Base-by-base conservation (phyloP, 2,113 vertebrate species). In the Solea senegalensis region DNA sequence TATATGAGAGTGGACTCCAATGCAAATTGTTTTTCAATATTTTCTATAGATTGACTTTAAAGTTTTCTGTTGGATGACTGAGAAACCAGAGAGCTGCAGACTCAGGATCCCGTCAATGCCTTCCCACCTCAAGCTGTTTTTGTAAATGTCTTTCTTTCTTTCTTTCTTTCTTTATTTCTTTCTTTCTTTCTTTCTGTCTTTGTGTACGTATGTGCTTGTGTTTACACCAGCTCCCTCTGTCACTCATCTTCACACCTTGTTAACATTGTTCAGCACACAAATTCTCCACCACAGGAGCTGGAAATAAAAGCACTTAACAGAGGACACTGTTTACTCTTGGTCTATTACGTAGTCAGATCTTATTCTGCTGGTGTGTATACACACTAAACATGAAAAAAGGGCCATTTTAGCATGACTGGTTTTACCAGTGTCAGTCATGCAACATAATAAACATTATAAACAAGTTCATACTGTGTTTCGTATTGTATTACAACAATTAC, bases 51-150 rank as follows among this genome's bases (percentile, higher is more conserved):
- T 9, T 0, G 9, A 21, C 41, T 68, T 74, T 56, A 58, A 40
- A 46, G 67, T 45, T 74, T 49, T 63, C 15, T 13, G 46, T 52
- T 58, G 44, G 51, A 70, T 80, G 76, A 73, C 56, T 82, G 53
- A 65, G 46, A 64, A 74, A 69, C 28, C 67, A 0, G 44, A 74
- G 45, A 13, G 46, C 57, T 74, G 76, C 66, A 55, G 65, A 58
- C 64, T 76, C 27, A 59, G 57, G 43, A 50, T 63, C 26, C 8
- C 58, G 21, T 88, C 86, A 39, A 75, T 85, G 81, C 70, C 81
- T 75, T 86, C 83, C 83, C 75, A 84, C 84, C 48, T 79, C 15
- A 4, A 77, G 46, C 51, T 74, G 51, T 65, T 62, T 58, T 52
- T 72, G 54, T 15, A 27, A 63, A 9, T 8, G 11, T 34, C 43